phyloP scores from a whole-genome alignment of 2,113 vertebrate species.

The Telmatochromis brachygnathus region DNA sequence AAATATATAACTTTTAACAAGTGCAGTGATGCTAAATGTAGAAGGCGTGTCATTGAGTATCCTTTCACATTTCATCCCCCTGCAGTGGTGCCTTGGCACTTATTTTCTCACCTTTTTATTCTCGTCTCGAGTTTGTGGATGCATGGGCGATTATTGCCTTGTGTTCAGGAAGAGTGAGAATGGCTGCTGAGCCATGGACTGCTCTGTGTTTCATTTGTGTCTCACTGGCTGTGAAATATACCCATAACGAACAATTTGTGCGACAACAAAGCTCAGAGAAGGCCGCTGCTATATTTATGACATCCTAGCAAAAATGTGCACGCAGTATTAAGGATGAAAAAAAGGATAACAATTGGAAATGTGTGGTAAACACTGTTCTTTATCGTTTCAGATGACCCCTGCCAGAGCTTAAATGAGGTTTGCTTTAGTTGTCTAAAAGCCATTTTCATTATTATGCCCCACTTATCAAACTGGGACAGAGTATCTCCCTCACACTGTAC shows the following conservation, averaged over 20 bases:
- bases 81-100: background rate
- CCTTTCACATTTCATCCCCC: constrained; percentile 27
- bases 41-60: constrained; percentile 32
- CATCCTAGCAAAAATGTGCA: background rate
- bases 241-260: background rate
- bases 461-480: constrained; percentile 59
- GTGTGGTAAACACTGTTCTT: constrained; percentile 3
- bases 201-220: background rate
- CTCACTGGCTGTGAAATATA: constrained; percentile 27
- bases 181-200: constrained; percentile 4
- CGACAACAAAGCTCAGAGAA: background rate
- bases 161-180: constrained; percentile 47
- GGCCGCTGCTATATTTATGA: constrained; percentile 10
- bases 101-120: constrained; percentile 53
- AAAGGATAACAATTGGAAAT: background rate
- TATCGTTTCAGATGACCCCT: background rate
- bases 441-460: constrained; percentile 45
- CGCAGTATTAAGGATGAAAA: background rate
- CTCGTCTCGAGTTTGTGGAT: constrained; percentile 42
- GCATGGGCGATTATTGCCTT: constrained; percentile 39
- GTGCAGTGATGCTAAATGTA: constrained; percentile 27
- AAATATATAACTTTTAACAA: background rate
- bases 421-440: constrained; percentile 10
- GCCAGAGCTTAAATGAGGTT: constrained; percentile 17
- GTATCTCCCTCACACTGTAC: constrained; percentile 16